Evolutionary conservation across 2,888 invertebrate species (phyloP).

Genomic region (Bruchidius siliquastri): DNA sequence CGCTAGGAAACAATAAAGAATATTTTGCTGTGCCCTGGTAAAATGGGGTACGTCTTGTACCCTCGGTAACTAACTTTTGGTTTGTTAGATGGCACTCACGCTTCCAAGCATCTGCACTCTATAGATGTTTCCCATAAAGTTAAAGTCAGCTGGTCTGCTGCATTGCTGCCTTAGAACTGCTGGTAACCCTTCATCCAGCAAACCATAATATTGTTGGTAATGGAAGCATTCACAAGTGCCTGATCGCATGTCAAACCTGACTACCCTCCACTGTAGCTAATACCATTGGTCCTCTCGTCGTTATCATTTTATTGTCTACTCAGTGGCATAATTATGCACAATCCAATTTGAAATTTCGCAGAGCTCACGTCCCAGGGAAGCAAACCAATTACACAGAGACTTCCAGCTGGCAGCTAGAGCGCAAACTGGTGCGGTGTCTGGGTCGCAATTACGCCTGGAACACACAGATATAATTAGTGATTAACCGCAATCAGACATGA

Average conservation of each 20-base stretch:
- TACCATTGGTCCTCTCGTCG: background rate
- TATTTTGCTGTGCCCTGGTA: too few species aligned
- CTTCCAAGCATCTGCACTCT: too few species aligned
- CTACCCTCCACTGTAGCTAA: background rate
- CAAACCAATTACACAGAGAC: background rate
- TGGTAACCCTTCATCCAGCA: too few species aligned
- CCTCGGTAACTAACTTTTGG: too few species aligned
- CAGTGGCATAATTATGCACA: background rate
- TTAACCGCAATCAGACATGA: constrained; percentile 37
- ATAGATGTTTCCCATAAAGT: too few species aligned
- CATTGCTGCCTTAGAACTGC: too few species aligned
- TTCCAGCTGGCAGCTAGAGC: background rate
- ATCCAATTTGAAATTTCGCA: background rate
- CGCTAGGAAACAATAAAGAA: too few species aligned
- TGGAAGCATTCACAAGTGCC: background rate
- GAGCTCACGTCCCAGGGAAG: background rate
- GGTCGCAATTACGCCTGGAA: constrained; percentile 15
- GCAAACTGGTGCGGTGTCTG: background rate
- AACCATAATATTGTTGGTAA: too few species aligned
- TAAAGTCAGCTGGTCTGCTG: too few species aligned
- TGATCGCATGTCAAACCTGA: background rate
- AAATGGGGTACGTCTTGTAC: too few species aligned
- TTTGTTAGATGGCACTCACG: too few species aligned
- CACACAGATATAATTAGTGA: constrained; percentile 32
- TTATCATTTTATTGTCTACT: background rate